Conservation (phyloP, 2,797 vertebrate genomes). For the Neopelma chrysocephalum region DNA sequence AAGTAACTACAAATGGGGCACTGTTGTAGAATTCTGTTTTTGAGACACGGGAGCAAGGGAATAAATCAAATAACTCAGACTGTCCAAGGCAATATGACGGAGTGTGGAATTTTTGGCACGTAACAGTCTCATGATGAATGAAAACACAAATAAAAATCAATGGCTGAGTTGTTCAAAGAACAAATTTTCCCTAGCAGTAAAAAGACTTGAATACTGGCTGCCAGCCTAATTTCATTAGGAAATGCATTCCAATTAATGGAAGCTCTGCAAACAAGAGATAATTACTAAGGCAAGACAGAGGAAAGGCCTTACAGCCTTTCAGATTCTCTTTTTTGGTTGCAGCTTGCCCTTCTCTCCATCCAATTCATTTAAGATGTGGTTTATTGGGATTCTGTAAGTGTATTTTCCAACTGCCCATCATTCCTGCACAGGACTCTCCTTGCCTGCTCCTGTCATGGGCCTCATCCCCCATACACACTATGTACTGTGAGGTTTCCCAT, state of each 20-base stretch:
- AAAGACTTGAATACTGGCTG: conserved; percentile 67
- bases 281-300: conserved; percentile 52
- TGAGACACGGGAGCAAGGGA: background rate
- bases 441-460: background rate
- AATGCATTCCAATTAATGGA: conserved; percentile 69
- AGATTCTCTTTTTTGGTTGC: background rate
- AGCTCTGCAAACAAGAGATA: conserved; percentile 68
- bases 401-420: background rate
- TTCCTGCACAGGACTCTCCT: background rate
- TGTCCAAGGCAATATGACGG: conserved; percentile 43
- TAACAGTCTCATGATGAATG: conserved; percentile 63
- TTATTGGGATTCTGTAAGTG: background rate
- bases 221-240: conserved; percentile 69
- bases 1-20: conserved; percentile 28
- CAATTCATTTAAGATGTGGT: background rate
- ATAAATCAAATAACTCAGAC: conserved; percentile 60
- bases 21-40: conserved; percentile 38
- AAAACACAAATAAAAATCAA: conserved; percentile 74
- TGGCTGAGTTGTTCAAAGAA: conserved; percentile 65
- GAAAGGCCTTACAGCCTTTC: conserved; percentile 40
- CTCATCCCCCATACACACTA: background rate
- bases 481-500: background rate
- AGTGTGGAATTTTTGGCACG: conserved; percentile 59
- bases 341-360: background rate
- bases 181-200: conserved; percentile 66